Conservation (phyloP, 2,113 vertebrate species). For the Chloroceryle aenea region DNA sequence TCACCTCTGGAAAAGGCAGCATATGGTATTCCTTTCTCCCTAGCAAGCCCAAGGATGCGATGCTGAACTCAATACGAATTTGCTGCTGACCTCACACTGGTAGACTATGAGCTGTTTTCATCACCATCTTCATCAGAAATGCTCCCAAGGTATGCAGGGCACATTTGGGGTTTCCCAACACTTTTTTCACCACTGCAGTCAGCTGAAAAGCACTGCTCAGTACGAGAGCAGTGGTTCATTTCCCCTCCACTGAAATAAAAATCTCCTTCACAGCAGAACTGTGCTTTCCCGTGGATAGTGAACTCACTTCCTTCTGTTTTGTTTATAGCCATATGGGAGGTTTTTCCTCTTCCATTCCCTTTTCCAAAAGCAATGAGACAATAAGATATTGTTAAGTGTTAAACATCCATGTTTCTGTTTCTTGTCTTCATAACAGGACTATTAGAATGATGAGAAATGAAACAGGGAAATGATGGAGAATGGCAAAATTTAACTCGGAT, state of each 20-base stretch:
- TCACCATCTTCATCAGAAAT: background rate
- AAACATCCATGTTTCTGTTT: conserved; percentile 48
- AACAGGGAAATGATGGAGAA: background rate
- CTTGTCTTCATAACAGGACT: conserved; percentile 15
- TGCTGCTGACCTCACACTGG: background rate
- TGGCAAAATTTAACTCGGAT: background rate
- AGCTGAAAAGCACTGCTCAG: background rate
- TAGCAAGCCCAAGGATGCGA: background rate
- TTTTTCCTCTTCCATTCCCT: conserved; percentile 65
- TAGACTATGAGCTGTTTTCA: background rate
- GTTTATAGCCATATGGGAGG: conserved; percentile 36
- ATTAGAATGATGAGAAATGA: conserved; percentile 21
- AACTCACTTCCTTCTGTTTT: conserved; percentile 68
- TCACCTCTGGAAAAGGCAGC: background rate
- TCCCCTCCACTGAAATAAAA: background rate
- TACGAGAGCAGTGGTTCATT: background rate
- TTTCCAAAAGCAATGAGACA: conserved; percentile 51
- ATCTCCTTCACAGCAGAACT: background rate
- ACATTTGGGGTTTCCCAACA: background rate
- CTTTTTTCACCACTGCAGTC: background rate
- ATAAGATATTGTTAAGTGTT: conserved; percentile 55
- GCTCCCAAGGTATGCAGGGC: background rate
- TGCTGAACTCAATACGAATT: background rate
- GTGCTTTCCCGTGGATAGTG: conserved; percentile 24
- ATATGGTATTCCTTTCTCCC: background rate